Evolutionary conservation across 2,113 vertebrate species (phyloP), one percentile per base, ranked within the genome.

Genomic region (Peucedramus taeniatus): DNA sequence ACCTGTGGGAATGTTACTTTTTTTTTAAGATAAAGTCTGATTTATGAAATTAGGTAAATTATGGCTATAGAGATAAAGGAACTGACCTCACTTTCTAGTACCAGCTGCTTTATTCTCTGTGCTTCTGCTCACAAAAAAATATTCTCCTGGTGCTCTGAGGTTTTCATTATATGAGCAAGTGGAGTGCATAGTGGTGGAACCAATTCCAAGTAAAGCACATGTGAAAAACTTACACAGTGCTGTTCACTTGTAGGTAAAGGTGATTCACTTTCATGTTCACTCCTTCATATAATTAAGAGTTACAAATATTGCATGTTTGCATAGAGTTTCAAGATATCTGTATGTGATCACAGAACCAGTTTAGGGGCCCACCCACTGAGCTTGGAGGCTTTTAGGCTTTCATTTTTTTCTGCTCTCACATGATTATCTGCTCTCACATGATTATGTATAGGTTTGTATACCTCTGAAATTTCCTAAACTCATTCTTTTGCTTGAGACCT

Each of bases 251-350:
- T 54, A 65, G 72, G 71, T 69, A 47, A 68, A 87, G 45, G 45
- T 79, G 89, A 89, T 88, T 91, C 15, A 66, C 84, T 77, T 89
- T 90, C 50, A 54, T 51, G 47, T 90, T 93, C 49, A 31, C 28
- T 83, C 17, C 70, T 90, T 66, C 47, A 59, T 63, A 37, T 59
- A 59, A 70, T 77, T 47, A 80, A 54, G 61, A 82, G 45, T 86
- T 83, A 80, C 6, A 93, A 88, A 86, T 83, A 88, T 3, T 63
- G 20, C 65, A 37, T 69, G 56, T 74, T 90, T 92, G 47, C 84
- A 21, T 23, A 71, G 78, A 72, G 27, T 93, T 94, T 91, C 50
- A 86, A 66, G 78, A 51, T 93, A 64, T 0, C 72, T 26, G 7
- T 78, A 10, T 1, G 3, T 45, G 68, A 84, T 89, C 78, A 87